Evolutionary conservation across 2,797 vertebrate genomes (phyloP).

Genomic region (Gymnopithys bicolor): DNA sequence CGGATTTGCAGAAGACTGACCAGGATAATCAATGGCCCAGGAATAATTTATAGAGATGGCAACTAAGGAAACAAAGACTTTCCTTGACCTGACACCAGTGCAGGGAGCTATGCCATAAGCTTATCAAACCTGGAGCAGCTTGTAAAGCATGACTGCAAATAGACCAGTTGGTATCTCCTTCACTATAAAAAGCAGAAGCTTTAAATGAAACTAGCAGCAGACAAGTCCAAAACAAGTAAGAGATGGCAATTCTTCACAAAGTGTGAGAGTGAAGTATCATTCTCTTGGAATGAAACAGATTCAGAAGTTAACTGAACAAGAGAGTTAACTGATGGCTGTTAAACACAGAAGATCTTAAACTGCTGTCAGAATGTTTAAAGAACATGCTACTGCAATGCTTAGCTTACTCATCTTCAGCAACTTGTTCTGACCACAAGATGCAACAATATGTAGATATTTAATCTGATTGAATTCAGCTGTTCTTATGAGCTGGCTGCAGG

Average conservation of each 20-base stretch:
- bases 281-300: neutral
- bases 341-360: neutral
- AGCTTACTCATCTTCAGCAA: neutral
- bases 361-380: neutral
- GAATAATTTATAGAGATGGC: neutral
- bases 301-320: neutral
- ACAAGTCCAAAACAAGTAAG: neutral
- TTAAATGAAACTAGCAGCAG: neutral
- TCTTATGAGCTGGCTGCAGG: neutral
- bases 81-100: neutral
- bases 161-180: neutral
- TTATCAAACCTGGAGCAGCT: neutral
- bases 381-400: neutral
- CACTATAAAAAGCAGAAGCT: neutral
- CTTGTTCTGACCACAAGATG: neutral
- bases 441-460: neutral
- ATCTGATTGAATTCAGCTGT: neutral
- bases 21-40: neutral
- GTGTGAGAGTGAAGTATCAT: neutral
- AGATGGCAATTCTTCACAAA: neutral
- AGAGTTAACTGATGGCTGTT: neutral
- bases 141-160: neutral
- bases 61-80: neutral
- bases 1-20: neutral
- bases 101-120: neutral